Percentiles rank a stretch among this genome's conserved stretches.
Conservation (phyloP, 2,797 vertebrate genomes). For the Petrocephalus schoutedeni region DNA sequence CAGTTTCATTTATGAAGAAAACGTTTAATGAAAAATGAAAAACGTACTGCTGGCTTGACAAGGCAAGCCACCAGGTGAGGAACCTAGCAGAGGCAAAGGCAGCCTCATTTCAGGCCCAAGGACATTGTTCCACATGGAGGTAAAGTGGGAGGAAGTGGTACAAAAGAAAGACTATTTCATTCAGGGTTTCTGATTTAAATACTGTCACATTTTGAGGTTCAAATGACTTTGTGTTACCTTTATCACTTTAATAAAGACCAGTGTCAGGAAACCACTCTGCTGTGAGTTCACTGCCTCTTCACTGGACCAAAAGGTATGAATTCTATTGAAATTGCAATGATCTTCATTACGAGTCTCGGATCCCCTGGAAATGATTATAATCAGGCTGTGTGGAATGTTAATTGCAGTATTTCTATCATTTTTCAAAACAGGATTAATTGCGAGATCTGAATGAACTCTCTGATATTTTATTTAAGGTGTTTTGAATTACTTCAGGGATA, state of each 20-base stretch:
- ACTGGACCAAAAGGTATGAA: neutral
- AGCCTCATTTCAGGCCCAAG: neutral
- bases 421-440: neutral
- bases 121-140: neutral
- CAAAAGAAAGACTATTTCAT: conserved; percentile 6
- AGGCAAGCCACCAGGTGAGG: conserved; percentile 6
- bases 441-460: neutral
- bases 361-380: neutral
- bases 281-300: neutral
- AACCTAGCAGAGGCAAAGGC: conserved; percentile 15
- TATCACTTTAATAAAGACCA: neutral
- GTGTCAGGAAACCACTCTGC: neutral
- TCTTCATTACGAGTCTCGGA: neutral
- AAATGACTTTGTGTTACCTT: neutral
- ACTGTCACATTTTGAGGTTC: neutral
- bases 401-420: neutral
- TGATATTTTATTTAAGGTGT: neutral
- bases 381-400: neutral
- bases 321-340: neutral
- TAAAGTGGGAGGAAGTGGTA: conserved; percentile 8
- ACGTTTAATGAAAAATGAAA: neutral
- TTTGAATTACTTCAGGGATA: neutral
- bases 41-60: neutral
- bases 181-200: conserved; percentile 7
- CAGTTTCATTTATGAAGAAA: neutral